A percentile compares a stretch with the other conserved stretches of the same genome.
Evolutionary conservation across 2,888 invertebrate genomes (phyloP).

Genomic region (Pammene fasciana): DNA sequence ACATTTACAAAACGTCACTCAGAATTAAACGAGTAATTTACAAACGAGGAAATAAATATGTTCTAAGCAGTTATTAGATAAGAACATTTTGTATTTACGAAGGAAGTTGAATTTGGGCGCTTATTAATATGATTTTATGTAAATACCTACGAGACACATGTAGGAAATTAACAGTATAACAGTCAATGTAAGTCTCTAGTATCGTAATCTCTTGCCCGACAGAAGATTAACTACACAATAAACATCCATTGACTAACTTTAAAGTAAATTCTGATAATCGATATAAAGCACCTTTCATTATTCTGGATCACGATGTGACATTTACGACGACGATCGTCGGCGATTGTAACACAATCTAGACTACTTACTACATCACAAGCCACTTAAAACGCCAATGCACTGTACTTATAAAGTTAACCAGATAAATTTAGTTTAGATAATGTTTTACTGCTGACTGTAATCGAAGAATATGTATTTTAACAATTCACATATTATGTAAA

Average conservation of each 20-base stretch:
- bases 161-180: neutral
- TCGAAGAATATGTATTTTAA: neutral
- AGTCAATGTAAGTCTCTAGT: neutral
- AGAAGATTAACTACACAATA: neutral
- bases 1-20: no score
- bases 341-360: constrained; percentile 12
- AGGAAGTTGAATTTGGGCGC: no score
- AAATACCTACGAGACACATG: neutral
- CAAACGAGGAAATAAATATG: no score
- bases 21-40: no score
- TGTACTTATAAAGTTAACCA: neutral
- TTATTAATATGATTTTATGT: no score
- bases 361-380: constrained; percentile 9
- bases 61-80: no score
- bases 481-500: no score
- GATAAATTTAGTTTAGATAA: neutral
- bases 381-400: constrained; percentile 4
- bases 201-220: neutral
- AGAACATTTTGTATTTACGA: no score
- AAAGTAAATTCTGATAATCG: constrained; percentile 1
- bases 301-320: constrained; percentile 56
- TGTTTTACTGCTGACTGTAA: no score
- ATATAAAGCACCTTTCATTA: constrained; percentile 48
- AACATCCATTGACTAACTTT: constrained; percentile 20
- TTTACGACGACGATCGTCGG: constrained; percentile 46